phyloP scores from a whole-genome alignment of 1,140 invertebrate species.

The Sycophila sp. region DNA sequence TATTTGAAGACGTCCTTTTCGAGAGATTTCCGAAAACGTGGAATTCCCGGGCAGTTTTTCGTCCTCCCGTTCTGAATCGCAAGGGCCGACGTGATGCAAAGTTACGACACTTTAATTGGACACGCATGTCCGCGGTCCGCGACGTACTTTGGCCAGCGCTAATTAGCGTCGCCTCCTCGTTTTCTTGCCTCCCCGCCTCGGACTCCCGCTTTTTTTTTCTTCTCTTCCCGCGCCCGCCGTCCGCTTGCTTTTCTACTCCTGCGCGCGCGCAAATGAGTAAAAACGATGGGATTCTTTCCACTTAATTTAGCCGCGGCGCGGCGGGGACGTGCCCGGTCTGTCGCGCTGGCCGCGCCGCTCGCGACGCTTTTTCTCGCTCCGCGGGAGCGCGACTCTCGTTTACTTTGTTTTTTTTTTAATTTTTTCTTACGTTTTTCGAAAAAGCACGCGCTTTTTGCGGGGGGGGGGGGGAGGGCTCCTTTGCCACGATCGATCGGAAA shows the following conservation, averaged over 20 bases:
- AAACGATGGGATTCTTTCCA: conserved; percentile 48
- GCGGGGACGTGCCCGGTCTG: neutral
- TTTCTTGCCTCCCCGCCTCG: too few relatives aligned
- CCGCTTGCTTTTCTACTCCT: neutral
- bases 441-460: neutral
- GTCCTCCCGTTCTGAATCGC: too few relatives aligned
- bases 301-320: conserved; percentile 37
- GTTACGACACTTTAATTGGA: conserved; percentile 56
- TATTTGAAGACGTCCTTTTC: too few relatives aligned
- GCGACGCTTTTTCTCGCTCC: neutral
- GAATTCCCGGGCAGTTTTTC: too few relatives aligned
- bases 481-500: neutral
- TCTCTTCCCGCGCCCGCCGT: neutral
- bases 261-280: conserved; percentile 45
- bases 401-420: neutral
- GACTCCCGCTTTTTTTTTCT: neutral
- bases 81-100: conserved; percentile 50
- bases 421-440: neutral
- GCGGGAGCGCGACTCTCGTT: too few relatives aligned
- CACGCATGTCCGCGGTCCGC: conserved; percentile 46
- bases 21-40: too few relatives aligned
- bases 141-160: conserved; percentile 45
- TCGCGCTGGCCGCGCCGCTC: neutral
- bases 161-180: conserved; percentile 48
- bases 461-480: neutral